Conservation (phyloP, 2,113 vertebrate species). For the Nipponia nippon region DNA sequence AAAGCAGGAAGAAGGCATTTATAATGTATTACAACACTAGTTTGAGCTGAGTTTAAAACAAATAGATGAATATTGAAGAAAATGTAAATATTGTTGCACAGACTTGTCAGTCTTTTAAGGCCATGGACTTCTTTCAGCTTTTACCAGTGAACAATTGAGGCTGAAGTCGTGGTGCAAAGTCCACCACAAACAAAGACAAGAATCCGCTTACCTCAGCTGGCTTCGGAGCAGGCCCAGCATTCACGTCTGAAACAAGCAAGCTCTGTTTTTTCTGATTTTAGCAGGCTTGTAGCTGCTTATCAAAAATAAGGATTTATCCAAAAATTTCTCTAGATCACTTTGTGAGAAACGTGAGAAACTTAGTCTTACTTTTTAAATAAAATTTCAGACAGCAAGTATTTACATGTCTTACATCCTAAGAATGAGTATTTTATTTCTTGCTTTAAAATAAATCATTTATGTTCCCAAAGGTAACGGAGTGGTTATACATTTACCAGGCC, state of each 20-base stretch:
- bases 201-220: conserved; percentile 37
- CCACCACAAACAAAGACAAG: not conserved
- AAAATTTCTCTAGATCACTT: not conserved
- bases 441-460: conserved; percentile 15
- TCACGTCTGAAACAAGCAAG: not conserved
- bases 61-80: not conserved
- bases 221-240: not conserved
- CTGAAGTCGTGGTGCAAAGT: not conserved
- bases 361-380: not conserved
- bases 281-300: not conserved
- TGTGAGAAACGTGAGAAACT: not conserved
- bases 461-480: conserved; percentile 90
- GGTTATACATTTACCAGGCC: conserved; percentile 94
- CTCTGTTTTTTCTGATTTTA: not conserved
- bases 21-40: not conserved
- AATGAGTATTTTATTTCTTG: not conserved
- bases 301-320: not conserved
- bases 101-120: not conserved
- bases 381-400: not conserved
- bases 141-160: not conserved
- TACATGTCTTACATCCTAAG: not conserved
- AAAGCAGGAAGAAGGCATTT: not conserved
- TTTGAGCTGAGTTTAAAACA: not conserved
- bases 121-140: not conserved
- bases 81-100: not conserved